Conservation (phyloP, 2,888 invertebrate species). For the Drymonia ruficornis region DNA sequence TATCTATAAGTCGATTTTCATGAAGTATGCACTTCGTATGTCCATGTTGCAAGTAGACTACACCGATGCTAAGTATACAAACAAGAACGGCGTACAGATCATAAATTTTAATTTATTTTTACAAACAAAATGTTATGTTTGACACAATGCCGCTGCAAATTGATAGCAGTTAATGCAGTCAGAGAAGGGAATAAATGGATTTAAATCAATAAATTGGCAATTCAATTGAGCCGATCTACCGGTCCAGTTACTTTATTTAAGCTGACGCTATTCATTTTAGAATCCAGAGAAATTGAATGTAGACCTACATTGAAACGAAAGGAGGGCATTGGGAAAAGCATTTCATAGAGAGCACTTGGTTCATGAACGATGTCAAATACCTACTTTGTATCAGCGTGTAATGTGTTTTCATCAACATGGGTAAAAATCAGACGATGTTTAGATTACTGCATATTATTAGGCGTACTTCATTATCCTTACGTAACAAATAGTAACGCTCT, state of each 20-base stretch:
- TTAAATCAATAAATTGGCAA: background rate
- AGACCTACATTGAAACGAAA: constrained; percentile 39
- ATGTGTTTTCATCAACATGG: background rate
- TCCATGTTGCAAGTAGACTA: background rate
- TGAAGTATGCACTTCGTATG: constrained; percentile 9
- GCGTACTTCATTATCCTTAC: too few relatives aligned
- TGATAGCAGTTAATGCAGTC: too few relatives aligned
- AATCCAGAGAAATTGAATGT: background rate
- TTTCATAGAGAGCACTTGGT: constrained; percentile 41
- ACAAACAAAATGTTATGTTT: too few relatives aligned
- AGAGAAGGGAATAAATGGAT: background rate
- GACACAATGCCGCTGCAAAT: background rate
- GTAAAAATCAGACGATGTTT: background rate
- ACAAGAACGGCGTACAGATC: too few relatives aligned
- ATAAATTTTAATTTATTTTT: too few relatives aligned
- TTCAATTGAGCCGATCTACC: background rate
- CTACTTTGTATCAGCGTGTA: constrained; percentile 10
- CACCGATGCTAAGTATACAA: too few relatives aligned
- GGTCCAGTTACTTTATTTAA: background rate
- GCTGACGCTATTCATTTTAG: background rate
- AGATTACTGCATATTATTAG: too few relatives aligned
- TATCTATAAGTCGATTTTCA: constrained; percentile 20
- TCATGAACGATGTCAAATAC: constrained; percentile 35
- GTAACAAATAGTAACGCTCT: too few relatives aligned
- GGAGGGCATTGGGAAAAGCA: constrained; percentile 39